Conservation (phyloP, 2,113 vertebrate species). For the Pteruthius melanotis region DNA sequence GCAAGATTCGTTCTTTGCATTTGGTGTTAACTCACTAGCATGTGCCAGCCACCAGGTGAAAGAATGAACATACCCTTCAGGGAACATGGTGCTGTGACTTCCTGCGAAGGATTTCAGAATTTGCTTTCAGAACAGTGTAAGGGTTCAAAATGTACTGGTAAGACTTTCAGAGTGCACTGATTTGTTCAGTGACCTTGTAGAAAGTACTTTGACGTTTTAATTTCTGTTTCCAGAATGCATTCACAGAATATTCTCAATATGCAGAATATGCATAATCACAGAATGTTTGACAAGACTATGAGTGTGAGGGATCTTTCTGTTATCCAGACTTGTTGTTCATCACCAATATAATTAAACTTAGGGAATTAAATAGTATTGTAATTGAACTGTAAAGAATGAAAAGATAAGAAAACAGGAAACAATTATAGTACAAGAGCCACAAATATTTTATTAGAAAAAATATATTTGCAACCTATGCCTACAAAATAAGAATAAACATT, state of each 20-base stretch:
- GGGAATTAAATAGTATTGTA: background rate
- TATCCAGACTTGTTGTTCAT: background rate
- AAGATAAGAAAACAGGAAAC: background rate
- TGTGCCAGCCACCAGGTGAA: accelerated
- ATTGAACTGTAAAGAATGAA: background rate
- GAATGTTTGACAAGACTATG: background rate
- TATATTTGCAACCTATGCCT: background rate
- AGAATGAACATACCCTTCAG: background rate
- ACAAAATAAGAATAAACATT: background rate
- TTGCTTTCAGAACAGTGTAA: background rate
- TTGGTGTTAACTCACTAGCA: background rate
- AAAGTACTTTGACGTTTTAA: background rate
- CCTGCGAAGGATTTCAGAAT: background rate
- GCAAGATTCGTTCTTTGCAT: accelerated
- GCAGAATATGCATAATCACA: background rate
- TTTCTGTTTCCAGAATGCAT: background rate
- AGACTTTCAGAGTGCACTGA: background rate
- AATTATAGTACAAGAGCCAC: background rate
- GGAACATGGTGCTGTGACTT: background rate
- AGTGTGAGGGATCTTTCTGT: background rate
- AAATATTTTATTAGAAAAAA: background rate
- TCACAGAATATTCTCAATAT: background rate
- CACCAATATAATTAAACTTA: background rate
- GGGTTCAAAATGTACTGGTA: background rate
- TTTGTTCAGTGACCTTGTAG: background rate